Conservation (phyloP, 1,140 invertebrate genomes). For the Octopus bimaculoides region DNA sequence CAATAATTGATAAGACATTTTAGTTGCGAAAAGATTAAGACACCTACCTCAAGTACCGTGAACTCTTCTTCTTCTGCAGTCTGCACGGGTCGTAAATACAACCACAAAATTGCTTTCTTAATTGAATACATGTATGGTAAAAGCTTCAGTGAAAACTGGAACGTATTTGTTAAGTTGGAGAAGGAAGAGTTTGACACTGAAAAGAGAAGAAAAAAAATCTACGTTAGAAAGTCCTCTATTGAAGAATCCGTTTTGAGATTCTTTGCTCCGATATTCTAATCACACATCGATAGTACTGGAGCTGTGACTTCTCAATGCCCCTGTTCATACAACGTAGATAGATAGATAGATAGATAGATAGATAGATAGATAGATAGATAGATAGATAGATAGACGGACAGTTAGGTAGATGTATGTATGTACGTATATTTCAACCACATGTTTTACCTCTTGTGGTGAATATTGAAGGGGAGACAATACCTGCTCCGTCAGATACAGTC, state of each 20-base stretch:
- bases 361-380: background rate
- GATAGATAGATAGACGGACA: background rate
- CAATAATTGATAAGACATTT: too few relatives aligned
- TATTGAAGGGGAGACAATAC: too few relatives aligned
- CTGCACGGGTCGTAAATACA: background rate
- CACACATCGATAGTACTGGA: background rate
- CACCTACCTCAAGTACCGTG: background rate
- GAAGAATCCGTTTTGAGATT: background rate
- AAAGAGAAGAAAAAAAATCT: background rate
- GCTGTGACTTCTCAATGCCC: background rate
- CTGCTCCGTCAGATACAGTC: too few relatives aligned
- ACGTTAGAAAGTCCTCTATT: background rate
- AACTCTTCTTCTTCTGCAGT: background rate
- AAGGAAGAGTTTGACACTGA: background rate
- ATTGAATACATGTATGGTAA: slow-evolving; percentile 5
- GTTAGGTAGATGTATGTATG: too few relatives aligned
- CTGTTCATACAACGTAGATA: background rate
- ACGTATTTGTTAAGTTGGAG: background rate
- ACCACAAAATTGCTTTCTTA: background rate
- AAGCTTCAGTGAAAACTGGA: background rate
- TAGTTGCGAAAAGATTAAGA: too few relatives aligned
- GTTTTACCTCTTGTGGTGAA: too few relatives aligned
- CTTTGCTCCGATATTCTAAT: background rate
- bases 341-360: background rate
- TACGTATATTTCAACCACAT: too few relatives aligned